phyloP scores from a whole-genome alignment of 2,113 vertebrate genomes.

The Globicephala melas region DNA sequence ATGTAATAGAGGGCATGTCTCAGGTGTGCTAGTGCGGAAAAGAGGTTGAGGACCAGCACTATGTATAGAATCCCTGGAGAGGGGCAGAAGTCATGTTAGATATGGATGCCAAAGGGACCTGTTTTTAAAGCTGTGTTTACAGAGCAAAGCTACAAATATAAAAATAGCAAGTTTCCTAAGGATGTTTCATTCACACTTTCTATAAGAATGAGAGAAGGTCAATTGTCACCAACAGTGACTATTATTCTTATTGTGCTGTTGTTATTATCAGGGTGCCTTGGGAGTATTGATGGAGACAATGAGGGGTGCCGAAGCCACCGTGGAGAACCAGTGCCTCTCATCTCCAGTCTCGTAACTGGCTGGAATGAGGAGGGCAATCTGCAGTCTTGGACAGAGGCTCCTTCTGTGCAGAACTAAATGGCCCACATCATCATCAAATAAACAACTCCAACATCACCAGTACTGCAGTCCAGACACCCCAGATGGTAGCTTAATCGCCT shows the following conservation, averaged over 20 bases:
- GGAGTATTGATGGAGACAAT: neutral
- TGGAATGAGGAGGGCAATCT: neutral
- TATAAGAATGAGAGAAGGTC: neutral
- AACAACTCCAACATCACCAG: slow-evolving; percentile 5
- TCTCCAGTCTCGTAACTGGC: neutral
- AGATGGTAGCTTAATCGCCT: slow-evolving; percentile 73
- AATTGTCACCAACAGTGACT: neutral
- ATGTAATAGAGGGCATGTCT: neutral
- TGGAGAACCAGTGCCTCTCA: neutral
- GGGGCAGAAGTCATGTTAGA: neutral
- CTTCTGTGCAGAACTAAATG: neutral
- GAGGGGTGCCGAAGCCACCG: neutral
- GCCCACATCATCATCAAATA: neutral
- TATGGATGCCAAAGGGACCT: neutral
- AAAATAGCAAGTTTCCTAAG: neutral
- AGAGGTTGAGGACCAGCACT: neutral
- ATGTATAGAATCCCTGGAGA: neutral
- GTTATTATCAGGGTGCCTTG: neutral
- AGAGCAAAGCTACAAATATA: neutral
- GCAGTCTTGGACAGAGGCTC: neutral
- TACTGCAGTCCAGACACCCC: slow-evolving; percentile 45
- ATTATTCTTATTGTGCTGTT: neutral
- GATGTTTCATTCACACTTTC: neutral
- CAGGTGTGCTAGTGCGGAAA: neutral
- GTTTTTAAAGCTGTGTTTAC: neutral